These are phyloP conservation scores for Muscicapa comitata DNA, from an alignment of 2,797 vertebrate species.

Conservation along the genomic window DNA sequence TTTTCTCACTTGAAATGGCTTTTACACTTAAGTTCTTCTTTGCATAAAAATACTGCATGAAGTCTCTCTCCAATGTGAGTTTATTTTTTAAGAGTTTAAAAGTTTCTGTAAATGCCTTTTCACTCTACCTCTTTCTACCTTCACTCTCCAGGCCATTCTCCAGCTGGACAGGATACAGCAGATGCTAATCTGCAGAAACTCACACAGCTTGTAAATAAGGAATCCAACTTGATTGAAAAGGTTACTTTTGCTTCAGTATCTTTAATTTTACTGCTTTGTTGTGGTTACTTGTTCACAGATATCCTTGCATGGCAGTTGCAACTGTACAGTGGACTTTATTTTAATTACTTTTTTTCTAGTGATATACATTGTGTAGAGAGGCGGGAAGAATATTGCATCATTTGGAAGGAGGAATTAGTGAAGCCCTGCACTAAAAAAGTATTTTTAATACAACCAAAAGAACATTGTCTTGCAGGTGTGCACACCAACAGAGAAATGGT, in stretches of 20 bases:
- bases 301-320: background rate
- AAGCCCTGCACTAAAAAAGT: background rate
- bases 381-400: background rate
- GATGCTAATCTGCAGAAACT: slow-evolving; percentile 99
- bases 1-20: background rate
- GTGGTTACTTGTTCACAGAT: slow-evolving; percentile 35
- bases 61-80: background rate
- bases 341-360: background rate
- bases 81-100: background rate
- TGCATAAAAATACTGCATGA: background rate
- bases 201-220: slow-evolving; percentile 99
- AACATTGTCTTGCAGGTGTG: background rate
- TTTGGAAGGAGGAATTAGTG: background rate
- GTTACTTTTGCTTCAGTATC: slow-evolving; percentile 79
- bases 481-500: background rate
- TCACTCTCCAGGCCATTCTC: slow-evolving; percentile 80
- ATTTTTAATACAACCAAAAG: background rate
- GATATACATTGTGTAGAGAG: background rate
- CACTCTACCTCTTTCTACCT: slow-evolving; percentile 65
- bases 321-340: background rate
- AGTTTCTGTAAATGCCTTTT: slow-evolving; percentile 46
- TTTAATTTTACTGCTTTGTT: slow-evolving; percentile 26
- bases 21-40: background rate
- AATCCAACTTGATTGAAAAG: slow-evolving; percentile 99
- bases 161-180: slow-evolving; percentile 84